Percentiles rank a stretch among this genome's conserved stretches.
These are phyloP conservation scores for Diaprepes abbreviatus DNA, from an alignment of 2,888 invertebrate species.

Conservation along the genomic window DNA sequence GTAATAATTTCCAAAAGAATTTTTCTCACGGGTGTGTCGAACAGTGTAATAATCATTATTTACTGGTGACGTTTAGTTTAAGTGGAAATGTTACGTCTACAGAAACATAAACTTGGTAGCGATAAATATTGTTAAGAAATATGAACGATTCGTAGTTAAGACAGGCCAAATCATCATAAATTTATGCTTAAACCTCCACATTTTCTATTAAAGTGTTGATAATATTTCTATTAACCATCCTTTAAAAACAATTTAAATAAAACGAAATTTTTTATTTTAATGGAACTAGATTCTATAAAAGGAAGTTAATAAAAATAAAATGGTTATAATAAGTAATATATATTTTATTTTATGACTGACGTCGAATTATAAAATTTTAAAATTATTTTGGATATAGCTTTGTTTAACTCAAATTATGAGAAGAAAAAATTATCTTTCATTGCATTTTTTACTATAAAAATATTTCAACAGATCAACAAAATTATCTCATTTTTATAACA, in stretches of 20 bases:
- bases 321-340: no score
- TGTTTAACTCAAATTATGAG: no score
- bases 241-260: background rate
- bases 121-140: conserved; percentile 50
- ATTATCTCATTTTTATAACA: no score
- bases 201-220: background rate
- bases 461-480: no score
- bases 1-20: conserved; percentile 19
- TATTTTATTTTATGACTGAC: no score
- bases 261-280: background rate
- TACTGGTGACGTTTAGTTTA: conserved; percentile 37
- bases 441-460: no score
- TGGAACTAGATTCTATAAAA: background rate
- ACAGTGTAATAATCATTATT: conserved; percentile 40
- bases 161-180: conserved; percentile 37
- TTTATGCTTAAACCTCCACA: conserved; percentile 20
- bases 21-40: conserved; percentile 39
- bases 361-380: no score
- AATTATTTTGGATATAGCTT: no score
- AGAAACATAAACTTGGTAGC: conserved; percentile 48
- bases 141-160: conserved; percentile 47
- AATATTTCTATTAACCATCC: background rate
- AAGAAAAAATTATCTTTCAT: no score
- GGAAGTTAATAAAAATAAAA: background rate
- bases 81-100: conserved; percentile 36